phyloP scores from a whole-genome alignment of 2,113 vertebrate genomes.

The Cisticola juncidis region DNA sequence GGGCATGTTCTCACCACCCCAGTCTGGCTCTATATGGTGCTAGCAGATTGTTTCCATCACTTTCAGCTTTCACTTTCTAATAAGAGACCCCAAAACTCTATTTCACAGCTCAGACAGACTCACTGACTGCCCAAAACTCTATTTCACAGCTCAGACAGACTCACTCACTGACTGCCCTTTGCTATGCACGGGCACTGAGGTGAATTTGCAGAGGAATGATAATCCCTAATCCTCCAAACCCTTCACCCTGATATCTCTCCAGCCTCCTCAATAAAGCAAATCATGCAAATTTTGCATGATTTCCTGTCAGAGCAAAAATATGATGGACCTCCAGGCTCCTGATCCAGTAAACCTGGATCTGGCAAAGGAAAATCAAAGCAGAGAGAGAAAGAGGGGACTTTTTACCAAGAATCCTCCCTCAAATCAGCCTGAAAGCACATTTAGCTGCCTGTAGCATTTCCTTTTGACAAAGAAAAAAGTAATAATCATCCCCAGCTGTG shows the following conservation, averaged over 20 bases:
- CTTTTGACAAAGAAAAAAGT: slow-evolving; percentile 23
- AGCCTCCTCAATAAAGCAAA: neutral
- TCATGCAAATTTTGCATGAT: neutral
- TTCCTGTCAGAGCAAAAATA: neutral
- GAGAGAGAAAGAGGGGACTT: neutral
- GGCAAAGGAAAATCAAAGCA: neutral
- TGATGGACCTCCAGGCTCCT: neutral
- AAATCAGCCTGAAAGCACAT: neutral
- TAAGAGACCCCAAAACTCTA: neutral
- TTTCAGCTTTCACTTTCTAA: neutral
- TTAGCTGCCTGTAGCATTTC: slow-evolving; percentile 33
- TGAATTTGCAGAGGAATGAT: neutral
- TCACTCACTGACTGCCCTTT: neutral
- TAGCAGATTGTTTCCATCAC: neutral
- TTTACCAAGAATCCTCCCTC: neutral
- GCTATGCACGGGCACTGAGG: accelerated
- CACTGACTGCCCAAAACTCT: neutral
- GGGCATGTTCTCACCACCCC: accelerated
- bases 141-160: neutral
- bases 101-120: neutral
- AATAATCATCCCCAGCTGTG: slow-evolving; percentile 58
- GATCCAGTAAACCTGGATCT: neutral
- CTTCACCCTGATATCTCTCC: neutral
- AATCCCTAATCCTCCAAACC: neutral
- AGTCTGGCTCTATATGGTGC: neutral